Conservation (phyloP, 2,888 invertebrate species). For the Coronaproctus castanopsis region DNA sequence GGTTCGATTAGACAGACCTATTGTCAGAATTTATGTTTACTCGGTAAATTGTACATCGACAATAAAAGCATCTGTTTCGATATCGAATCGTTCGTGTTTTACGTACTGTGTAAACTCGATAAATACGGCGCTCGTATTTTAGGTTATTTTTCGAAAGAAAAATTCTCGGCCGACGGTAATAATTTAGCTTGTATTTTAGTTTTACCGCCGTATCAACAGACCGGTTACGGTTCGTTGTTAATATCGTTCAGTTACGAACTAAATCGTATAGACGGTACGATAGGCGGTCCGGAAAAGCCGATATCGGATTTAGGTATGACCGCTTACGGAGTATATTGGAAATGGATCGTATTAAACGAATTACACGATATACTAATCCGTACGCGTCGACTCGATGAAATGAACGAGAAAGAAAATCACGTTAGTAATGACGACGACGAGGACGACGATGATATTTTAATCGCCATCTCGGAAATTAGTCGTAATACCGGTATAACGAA, state of each 20-base stretch:
- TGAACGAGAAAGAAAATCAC: too few species aligned
- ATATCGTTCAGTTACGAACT: conserved; percentile 94
- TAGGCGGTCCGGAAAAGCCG: conserved; percentile 97
- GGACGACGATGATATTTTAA: too few species aligned
- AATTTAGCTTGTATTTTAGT: conserved; percentile 93
- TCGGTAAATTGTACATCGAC: conserved; percentile 89
- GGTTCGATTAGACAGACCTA: conserved; percentile 89
- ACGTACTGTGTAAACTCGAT: conserved; percentile 84
- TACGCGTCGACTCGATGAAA: too few species aligned
- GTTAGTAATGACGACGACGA: too few species aligned
- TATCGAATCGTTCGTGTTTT: conserved; percentile 92
- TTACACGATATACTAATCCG: too few species aligned
- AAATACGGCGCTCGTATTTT: conserved; percentile 84
- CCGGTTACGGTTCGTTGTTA: conserved; percentile 90
- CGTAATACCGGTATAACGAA: too few species aligned
- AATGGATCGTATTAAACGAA: not conserved
- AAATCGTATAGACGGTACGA: conserved; percentile 71
- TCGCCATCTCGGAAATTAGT: too few species aligned
- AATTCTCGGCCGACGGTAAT: conserved; percentile 85
- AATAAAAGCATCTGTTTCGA: conserved; percentile 97
- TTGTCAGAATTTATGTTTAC: conserved; percentile 84
- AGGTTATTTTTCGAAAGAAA: conserved; percentile 95
- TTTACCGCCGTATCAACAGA: conserved; percentile 87
- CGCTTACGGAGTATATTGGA: not conserved
- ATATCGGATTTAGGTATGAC: not conserved